Percentiles rank a stretch among this genome's conserved stretches.
phyloP scores from a whole-genome alignment of 1,140 invertebrate genomes.

The Euwallacea fornicatus region DNA sequence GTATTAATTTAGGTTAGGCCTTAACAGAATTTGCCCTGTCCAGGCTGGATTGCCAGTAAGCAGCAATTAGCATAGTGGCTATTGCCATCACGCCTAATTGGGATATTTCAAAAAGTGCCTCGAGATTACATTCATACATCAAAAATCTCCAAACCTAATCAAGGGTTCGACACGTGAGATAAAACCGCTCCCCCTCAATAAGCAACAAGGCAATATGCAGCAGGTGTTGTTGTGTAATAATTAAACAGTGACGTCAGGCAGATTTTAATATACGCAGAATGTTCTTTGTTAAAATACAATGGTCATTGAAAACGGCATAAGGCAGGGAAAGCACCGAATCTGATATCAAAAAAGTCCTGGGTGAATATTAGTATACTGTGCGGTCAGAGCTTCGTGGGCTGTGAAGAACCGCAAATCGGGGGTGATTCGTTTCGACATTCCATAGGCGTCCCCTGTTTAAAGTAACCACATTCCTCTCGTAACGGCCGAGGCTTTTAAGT shows the following conservation, averaged over 20 bases:
- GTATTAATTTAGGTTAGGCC: too few species aligned
- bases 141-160: slow-evolving; percentile 6
- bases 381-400: slow-evolving; percentile 32
- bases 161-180: slow-evolving; percentile 11
- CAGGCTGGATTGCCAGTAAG: neutral
- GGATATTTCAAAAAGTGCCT: neutral
- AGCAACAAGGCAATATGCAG: slow-evolving; percentile 40
- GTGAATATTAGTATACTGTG: slow-evolving; percentile 31
- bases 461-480: too few species aligned
- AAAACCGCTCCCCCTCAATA: slow-evolving; percentile 9
- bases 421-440: slow-evolving; percentile 16
- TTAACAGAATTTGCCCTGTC: neutral
- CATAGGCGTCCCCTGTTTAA: slow-evolving; percentile 9
- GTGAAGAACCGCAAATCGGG: slow-evolving; percentile 37
- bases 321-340: slow-evolving; percentile 26
- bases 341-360: slow-evolving; percentile 41
- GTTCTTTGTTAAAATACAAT: slow-evolving; percentile 49
- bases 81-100: neutral
- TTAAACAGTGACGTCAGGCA: slow-evolving; percentile 51
- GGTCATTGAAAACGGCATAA: slow-evolving; percentile 43
- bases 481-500: too few species aligned
- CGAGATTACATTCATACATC: neutral
- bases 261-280: slow-evolving; percentile 52
- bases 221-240: slow-evolving; percentile 51
- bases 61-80: neutral